Evolutionary conservation across 2,888 invertebrate species (phyloP).

Genomic region (Bibio marci): DNA sequence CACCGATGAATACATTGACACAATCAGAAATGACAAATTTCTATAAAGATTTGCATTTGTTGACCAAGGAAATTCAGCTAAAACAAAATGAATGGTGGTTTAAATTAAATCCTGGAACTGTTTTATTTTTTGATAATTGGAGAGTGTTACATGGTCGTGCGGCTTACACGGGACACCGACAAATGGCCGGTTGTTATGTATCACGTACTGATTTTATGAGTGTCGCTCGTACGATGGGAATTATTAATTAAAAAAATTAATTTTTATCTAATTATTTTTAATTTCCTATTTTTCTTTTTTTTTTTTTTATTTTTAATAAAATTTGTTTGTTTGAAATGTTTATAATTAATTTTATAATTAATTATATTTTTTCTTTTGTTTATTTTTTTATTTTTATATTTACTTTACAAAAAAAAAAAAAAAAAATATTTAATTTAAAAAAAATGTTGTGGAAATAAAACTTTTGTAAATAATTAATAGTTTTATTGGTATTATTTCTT

Average conservation of each 20-base stretch:
- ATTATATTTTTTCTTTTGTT: too few relatives aligned
- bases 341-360: too few relatives aligned
- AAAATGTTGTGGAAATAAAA: too few relatives aligned
- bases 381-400: too few relatives aligned
- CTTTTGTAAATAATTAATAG: too few relatives aligned
- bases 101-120: conserved; percentile 47
- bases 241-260: conserved; percentile 23
- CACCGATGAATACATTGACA: conserved; percentile 37
- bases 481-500: conserved; percentile 8
- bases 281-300: too few relatives aligned
- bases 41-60: conserved; percentile 39
- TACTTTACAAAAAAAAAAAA: too few relatives aligned
- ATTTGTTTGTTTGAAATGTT: too few relatives aligned
- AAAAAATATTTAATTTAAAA: too few relatives aligned
- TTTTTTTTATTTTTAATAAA: too few relatives aligned
- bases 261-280: too few relatives aligned
- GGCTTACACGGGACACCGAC: conserved; percentile 46
- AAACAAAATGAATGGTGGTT: conserved; percentile 37
- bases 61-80: conserved; percentile 35
- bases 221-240: conserved; percentile 33
- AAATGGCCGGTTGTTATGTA: conserved; percentile 55
- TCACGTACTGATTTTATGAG: conserved; percentile 50
- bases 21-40: conserved; percentile 36
- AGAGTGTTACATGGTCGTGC: conserved; percentile 57
- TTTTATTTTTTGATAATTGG: conserved; percentile 64